phyloP scores from a whole-genome alignment of 1,140 invertebrate species.

The Microplitis mediator region DNA sequence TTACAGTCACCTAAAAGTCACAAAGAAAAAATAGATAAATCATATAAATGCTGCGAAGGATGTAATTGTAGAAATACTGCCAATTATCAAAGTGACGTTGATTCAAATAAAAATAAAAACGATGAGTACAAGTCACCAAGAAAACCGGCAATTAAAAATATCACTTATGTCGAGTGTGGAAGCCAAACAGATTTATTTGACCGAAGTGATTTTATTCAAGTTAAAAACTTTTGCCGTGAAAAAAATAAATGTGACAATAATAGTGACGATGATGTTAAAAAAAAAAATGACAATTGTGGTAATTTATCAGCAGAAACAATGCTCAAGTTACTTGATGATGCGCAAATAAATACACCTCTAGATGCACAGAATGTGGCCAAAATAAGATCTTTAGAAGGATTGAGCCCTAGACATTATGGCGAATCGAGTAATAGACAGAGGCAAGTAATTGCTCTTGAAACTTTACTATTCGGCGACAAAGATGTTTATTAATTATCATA shows the following conservation, averaged over 20 bases:
- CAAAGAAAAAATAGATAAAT: too few species aligned
- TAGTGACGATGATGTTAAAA: not conserved
- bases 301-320: constrained; percentile 52
- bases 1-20: too few species aligned
- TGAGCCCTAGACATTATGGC: constrained; percentile 24
- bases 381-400: constrained; percentile 33
- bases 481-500: constrained; percentile 27
- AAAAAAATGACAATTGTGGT: constrained; percentile 14
- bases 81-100: too few species aligned
- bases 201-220: too few species aligned
- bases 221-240: not conserved
- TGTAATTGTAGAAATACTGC: too few species aligned
- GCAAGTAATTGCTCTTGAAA: constrained; percentile 57
- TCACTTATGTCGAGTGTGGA: too few species aligned
- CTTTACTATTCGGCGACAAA: constrained; percentile 54
- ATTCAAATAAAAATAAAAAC: too few species aligned
- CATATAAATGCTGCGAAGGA: too few species aligned
- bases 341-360: constrained; percentile 50
- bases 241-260: not conserved
- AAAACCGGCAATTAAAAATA: too few species aligned
- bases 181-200: not conserved
- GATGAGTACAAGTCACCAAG: too few species aligned
- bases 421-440: constrained; percentile 43
- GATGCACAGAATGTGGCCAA: constrained; percentile 33
- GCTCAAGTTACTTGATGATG: constrained; percentile 54